These are phyloP conservation scores for Charadrius vociferus DNA, from an alignment of 2,113 vertebrate genomes.

Conservation along the genomic window DNA sequence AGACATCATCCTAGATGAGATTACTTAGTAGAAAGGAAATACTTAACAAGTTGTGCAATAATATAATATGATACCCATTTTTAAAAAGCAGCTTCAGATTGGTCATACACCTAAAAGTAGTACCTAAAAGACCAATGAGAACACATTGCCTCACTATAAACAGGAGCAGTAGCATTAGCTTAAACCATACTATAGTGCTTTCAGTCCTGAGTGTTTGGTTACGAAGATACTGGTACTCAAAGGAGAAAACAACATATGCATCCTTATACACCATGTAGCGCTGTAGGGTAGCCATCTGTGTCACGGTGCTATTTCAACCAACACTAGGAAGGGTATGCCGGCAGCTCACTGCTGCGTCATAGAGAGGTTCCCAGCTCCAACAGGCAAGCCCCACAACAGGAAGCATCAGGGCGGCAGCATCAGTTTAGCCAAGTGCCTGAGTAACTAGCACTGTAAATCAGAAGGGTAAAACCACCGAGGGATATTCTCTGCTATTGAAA, in stretches of 20 bases:
- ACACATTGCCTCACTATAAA: neutral
- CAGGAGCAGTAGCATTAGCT: neutral
- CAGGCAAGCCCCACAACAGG: neutral
- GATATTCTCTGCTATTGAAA: neutral
- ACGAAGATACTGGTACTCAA: neutral
- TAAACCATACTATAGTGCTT: neutral
- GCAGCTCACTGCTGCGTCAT: neutral
- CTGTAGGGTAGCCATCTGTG: neutral
- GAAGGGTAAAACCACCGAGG: neutral
- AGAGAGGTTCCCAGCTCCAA: neutral
- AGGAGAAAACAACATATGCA: neutral
- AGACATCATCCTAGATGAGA: neutral
- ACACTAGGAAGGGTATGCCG: neutral
- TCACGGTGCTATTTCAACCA: neutral
- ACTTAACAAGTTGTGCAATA: neutral
- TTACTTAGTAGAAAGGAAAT: neutral
- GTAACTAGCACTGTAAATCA: neutral
- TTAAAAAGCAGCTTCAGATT: neutral
- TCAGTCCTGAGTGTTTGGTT: neutral
- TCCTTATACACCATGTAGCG: accelerated
- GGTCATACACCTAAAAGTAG: neutral
- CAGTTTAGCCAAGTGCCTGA: neutral
- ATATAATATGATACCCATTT: neutral
- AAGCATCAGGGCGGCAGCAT: neutral
- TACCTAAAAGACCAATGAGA: neutral